phyloP scores from a whole-genome alignment of 2,113 vertebrate species.

The Callipepla californica region DNA sequence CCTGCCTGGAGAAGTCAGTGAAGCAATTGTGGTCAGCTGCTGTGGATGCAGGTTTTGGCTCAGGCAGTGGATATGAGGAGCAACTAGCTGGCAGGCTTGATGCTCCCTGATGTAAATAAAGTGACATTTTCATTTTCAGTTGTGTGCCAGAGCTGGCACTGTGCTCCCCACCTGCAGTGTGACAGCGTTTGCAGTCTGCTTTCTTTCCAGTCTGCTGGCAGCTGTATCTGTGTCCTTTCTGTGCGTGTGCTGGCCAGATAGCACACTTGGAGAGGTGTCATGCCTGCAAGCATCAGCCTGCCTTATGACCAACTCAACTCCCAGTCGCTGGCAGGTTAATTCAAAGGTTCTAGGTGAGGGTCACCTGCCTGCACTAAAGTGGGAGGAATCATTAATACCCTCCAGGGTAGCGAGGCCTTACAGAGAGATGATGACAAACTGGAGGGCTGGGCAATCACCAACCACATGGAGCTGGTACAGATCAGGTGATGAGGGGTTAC shows the following conservation, averaged over 20 bases:
- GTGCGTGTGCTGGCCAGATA: fast-evolving
- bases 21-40: not conserved
- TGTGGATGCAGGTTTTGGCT: not conserved
- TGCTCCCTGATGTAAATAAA: not conserved
- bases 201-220: not conserved
- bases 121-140: not conserved
- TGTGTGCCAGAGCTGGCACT: not conserved
- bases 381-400: not conserved
- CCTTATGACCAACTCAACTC: not conserved
- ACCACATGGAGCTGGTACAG: too few species aligned
- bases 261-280: fast-evolving
- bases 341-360: not conserved
- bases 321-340: not conserved
- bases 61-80: fast-evolving
- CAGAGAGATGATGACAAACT: not conserved
- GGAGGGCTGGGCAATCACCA: not conserved
- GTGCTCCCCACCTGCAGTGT: not conserved
- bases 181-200: fast-evolving
- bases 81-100: not conserved
- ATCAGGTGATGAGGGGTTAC: too few species aligned
- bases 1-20: not conserved
- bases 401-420: not conserved
- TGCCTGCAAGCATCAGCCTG: not conserved
- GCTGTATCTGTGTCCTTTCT: not conserved
- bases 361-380: not conserved